Base-by-base conservation (phyloP, 2,113 vertebrate genomes). In the Tetraodon nigroviridis region DNA sequence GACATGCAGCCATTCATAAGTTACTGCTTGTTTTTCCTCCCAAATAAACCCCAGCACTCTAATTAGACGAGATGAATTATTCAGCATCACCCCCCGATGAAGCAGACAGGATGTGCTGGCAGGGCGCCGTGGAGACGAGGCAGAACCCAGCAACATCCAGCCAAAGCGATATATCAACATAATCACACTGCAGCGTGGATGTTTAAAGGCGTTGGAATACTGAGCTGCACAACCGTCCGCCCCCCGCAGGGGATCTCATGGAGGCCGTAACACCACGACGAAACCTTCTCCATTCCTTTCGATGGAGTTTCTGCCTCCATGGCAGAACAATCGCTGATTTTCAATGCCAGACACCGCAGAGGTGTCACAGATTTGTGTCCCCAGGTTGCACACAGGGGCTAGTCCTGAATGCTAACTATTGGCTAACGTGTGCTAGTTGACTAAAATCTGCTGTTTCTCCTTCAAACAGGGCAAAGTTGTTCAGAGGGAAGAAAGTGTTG, bases 401-500 rank as follows among this genome's bases (percentile, higher is more conserved):
- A 12, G 12, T 37, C 8, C 11, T 37, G 32, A 37, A 37, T 11
- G 32, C 32, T 37, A 37, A 37, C 11, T 10, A 2, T 12, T 2
- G 7, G 1, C 2, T 37, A 37, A 10, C 32, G 12, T 3, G 32
- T 37, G 32, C 32, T 37, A 37, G 12, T 37, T 37, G 8, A 37
- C 32, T 37, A 10, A 37, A 37, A 37, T 2, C 20, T 59, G 19
- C 61, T 59, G 18, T 66, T 42, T 24, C 51, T 79, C 55, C 84
- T 61, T 74, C 76, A 52, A 86, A 8, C 74, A 98, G 96, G 96
- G 86, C 90, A 76, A 98, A 96, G 81, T 87, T 94, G 72, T 94
- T 99, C 84, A 89, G 90, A 69, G 96, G 96, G 14, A 98, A 96
- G 84, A 98, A 95, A 78, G 58, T 99, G 42, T 91, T 87, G 58